phyloP scores from a whole-genome alignment of 2,797 vertebrate genomes.

The Gallinago solitaria region DNA sequence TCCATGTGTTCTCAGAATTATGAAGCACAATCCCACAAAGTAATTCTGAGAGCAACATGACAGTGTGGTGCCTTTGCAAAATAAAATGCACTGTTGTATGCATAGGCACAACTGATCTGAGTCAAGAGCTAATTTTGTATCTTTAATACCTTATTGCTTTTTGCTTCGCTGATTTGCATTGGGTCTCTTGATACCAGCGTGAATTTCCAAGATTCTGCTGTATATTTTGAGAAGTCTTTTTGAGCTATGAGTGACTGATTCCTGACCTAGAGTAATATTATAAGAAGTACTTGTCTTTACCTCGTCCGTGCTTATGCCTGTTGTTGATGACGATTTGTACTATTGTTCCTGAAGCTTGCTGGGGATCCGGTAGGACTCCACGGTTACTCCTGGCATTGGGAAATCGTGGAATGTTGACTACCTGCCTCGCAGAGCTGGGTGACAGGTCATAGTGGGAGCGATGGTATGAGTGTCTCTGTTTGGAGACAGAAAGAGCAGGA shows the following conservation, averaged over 20 bases:
- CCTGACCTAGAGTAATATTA: not conserved
- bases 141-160: not conserved
- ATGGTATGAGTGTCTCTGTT: slow-evolving; percentile 82
- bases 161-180: not conserved
- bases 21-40: not conserved
- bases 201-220: not conserved
- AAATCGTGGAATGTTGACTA: slow-evolving; percentile 64
- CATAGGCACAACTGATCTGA: not conserved
- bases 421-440: slow-evolving; percentile 59
- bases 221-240: not conserved
- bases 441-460: slow-evolving; percentile 74
- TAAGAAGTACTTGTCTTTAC: slow-evolving; percentile 51
- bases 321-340: slow-evolving; percentile 85
- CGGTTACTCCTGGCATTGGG: slow-evolving; percentile 74
- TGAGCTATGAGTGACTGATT: not conserved
- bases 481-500: not conserved
- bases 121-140: not conserved
- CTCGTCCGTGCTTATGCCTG: slow-evolving; percentile 80
- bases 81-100: not conserved
- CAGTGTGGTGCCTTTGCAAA: not conserved
- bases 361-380: slow-evolving; percentile 73
- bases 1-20: not conserved
- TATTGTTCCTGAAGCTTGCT: slow-evolving; percentile 81
- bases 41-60: not conserved
- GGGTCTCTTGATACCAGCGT: not conserved